Evolutionary conservation across 2,113 vertebrate species (phyloP).

Genomic region (Hyla sarda): DNA sequence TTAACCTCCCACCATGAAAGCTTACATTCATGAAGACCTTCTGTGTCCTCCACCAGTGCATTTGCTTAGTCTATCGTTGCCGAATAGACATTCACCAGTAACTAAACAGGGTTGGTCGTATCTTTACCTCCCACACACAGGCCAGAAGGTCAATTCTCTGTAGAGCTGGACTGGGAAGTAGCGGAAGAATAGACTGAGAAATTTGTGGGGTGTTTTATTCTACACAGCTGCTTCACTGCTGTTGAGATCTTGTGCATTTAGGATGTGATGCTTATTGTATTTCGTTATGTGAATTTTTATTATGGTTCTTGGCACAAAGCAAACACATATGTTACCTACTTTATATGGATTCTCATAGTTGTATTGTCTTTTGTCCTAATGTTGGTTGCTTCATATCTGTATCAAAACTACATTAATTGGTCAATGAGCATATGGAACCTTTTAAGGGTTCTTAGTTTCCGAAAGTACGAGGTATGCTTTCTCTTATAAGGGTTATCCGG

Average conservation of each 20-base stretch:
- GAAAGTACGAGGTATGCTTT: too few species aligned
- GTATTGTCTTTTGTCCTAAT: background rate
- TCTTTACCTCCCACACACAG: constrained; percentile 28
- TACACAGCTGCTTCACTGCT: background rate
- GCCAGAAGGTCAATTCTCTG: constrained; percentile 34
- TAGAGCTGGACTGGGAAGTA: background rate
- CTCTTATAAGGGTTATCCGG: too few species aligned
- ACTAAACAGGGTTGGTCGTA: constrained; percentile 11
- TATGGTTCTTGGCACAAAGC: background rate
- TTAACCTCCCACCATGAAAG: constrained; percentile 41
- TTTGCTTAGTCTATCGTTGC: constrained; percentile 28
- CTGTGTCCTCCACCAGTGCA: constrained; percentile 28
- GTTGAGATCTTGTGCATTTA: background rate
- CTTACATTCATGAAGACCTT: constrained; percentile 1
- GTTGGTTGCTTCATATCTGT: background rate
- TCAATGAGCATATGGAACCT: background rate
- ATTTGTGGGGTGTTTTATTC: constrained; percentile 15
- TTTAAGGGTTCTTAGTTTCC: background rate
- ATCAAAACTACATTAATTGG: background rate
- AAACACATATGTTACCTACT: background rate
- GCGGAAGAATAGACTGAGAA: constrained; percentile 8
- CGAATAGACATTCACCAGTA: constrained; percentile 24
- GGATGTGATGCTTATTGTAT: background rate
- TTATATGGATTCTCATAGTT: background rate
- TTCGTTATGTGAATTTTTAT: background rate